Conservation (phyloP, 2,113 vertebrate species). For the Cygnus buccinator region DNA sequence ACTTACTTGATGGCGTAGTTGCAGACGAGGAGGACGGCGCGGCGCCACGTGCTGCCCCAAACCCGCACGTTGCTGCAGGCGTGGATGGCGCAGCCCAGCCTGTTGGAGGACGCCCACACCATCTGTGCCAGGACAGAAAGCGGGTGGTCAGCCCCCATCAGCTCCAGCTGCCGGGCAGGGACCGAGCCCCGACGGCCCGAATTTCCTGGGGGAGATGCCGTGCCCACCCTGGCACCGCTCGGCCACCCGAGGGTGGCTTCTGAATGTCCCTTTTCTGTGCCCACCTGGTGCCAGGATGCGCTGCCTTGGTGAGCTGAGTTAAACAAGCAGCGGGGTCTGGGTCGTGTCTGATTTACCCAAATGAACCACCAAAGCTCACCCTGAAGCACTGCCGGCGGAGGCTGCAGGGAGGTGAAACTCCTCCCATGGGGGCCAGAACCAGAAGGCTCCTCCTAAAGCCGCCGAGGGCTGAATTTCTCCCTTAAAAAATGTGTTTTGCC, state of each 20-base stretch:
- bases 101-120: conserved; percentile 91
- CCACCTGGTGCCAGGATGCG: neutral
- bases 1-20: conserved; percentile 94
- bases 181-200: rapidly evolving
- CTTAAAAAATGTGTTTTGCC: neutral
- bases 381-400: neutral
- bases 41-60: conserved; percentile 84
- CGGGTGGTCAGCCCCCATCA: neutral
- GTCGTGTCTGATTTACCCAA: neutral
- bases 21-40: conserved; percentile 85
- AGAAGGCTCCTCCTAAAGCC: neutral
- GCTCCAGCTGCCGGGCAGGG: no score
- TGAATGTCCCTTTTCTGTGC: neutral
- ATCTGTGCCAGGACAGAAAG: conserved; percentile 77
- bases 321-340: neutral
- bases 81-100: conserved; percentile 86
- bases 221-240: neutral
- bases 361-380: neutral
- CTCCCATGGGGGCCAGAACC: neutral
- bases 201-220: neutral
- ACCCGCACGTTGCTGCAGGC: conserved; percentile 83
- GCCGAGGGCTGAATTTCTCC: neutral
- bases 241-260: neutral
- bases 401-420: neutral
- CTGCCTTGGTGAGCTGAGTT: neutral